Percentiles rank a stretch among this genome's conserved stretches.
phyloP scores from a whole-genome alignment of 2,797 vertebrate species.

The Sebastes kiyomatsui region DNA sequence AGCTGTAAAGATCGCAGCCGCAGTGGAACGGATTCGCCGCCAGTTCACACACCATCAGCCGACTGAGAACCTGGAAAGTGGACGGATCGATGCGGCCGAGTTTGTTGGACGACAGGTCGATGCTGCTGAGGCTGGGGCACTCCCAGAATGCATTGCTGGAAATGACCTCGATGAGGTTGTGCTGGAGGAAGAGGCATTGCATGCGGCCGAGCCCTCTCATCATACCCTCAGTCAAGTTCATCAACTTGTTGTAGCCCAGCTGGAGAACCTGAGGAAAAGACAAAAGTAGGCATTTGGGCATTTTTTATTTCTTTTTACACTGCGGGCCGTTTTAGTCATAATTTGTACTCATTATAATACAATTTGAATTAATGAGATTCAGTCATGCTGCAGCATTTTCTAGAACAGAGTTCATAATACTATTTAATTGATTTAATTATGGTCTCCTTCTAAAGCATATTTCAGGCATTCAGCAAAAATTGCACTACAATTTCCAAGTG shows the following conservation, averaged over 20 bases:
- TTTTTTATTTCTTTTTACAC: not conserved
- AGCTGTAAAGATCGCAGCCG: slow-evolving; percentile 93
- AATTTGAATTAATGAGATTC: not conserved
- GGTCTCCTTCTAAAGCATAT: not conserved
- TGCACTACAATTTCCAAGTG: not conserved
- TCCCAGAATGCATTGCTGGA: slow-evolving; percentile 94
- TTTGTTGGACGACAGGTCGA: slow-evolving; percentile 97
- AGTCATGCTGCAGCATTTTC: not conserved
- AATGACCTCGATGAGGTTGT: slow-evolving; percentile 97
- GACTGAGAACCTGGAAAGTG: slow-evolving; percentile 90
- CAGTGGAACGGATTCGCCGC: slow-evolving; percentile 98
- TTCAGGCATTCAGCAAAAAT: not conserved
- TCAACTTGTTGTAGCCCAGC: slow-evolving; percentile 97
- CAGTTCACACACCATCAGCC: slow-evolving; percentile 95
- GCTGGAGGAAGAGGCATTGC: slow-evolving; percentile 97
- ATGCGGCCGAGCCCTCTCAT: slow-evolving; percentile 93
- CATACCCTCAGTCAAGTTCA: slow-evolving; percentile 97
- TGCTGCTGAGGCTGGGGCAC: slow-evolving; percentile 95
- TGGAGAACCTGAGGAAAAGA: slow-evolving; percentile 86
- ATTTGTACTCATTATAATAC: not conserved
- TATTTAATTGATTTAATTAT: not conserved
- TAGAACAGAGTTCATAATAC: not conserved
- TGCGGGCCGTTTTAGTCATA: not conserved
- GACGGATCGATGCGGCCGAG: slow-evolving; percentile 92
- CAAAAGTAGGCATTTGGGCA: not conserved